Percentiles rank a stretch among this genome's conserved stretches.
Conservation (phyloP, 2,113 vertebrate genomes). For the Nicator chloris region DNA sequence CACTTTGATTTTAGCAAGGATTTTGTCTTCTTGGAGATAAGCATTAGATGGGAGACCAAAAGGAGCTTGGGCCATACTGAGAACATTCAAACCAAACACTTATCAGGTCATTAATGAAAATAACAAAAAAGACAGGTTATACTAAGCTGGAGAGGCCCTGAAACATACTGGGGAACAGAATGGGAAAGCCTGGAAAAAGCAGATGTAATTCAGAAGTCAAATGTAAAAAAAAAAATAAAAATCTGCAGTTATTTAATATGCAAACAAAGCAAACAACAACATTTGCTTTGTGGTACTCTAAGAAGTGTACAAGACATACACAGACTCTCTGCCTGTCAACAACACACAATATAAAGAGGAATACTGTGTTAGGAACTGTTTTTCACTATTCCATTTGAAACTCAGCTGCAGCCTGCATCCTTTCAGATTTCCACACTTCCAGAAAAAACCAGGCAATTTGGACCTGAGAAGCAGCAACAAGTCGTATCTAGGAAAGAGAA, state of each 20-base stretch:
- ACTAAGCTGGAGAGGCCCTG: neutral
- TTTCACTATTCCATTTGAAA: neutral
- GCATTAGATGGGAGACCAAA: neutral
- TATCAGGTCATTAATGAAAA: neutral
- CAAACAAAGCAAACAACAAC: neutral
- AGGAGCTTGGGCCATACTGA: neutral
- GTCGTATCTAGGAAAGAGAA: neutral
- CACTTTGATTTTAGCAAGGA: neutral
- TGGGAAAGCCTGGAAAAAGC: neutral
- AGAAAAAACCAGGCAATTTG: neutral
- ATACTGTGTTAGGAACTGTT: neutral
- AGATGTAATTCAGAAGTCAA: neutral
- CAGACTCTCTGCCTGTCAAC: neutral
- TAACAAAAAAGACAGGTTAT: neutral
- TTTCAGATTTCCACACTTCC: neutral
- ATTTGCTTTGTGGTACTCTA: neutral
- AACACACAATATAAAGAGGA: neutral
- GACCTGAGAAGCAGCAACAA: neutral
- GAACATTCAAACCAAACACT: neutral
- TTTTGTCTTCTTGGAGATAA: neutral
- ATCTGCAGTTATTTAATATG: neutral
- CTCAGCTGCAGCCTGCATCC: neutral
- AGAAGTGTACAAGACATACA: neutral
- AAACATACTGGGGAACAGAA: neutral
- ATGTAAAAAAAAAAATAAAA: neutral